Conservation (phyloP, 2,888 invertebrate species). For the Heliconius erato region DNA sequence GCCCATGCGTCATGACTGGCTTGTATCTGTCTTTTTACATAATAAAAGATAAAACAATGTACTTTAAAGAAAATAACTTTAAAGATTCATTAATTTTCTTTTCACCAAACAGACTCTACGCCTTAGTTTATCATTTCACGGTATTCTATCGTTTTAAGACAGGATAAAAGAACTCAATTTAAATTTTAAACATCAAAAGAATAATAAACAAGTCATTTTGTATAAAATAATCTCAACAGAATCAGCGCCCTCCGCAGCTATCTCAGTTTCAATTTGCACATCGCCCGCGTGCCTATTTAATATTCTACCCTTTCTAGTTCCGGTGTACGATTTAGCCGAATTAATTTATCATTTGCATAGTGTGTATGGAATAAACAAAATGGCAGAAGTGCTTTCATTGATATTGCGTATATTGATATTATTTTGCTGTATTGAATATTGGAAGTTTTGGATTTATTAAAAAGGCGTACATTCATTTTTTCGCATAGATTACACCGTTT, state of each 20-base stretch:
- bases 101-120: too few relatives aligned
- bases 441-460: too few relatives aligned
- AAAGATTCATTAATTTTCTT: too few relatives aligned
- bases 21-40: too few relatives aligned
- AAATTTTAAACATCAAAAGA: background rate
- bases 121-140: too few relatives aligned
- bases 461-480: too few relatives aligned
- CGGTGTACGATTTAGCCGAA: constrained; percentile 32
- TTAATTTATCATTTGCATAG: constrained; percentile 30
- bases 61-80: too few relatives aligned
- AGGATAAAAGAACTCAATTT: background rate
- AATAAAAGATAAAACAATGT: too few relatives aligned
- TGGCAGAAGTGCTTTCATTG: constrained; percentile 5
- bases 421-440: too few relatives aligned
- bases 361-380: constrained; percentile 3
- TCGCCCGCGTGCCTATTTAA: constrained; percentile 43
- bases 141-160: too few relatives aligned
- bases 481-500: too few relatives aligned
- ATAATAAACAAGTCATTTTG: constrained; percentile 3
- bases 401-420: background rate
- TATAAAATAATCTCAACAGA: constrained; percentile 29
- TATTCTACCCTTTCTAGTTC: constrained; percentile 50
- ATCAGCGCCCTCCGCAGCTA: constrained; percentile 23
- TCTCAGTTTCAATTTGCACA: constrained; percentile 53
- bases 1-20: too few relatives aligned